Percentiles rank a stretch among this genome's conserved stretches.
phyloP scores from a whole-genome alignment of 2,113 vertebrate genomes.

The Opisthocomus hoazin region DNA sequence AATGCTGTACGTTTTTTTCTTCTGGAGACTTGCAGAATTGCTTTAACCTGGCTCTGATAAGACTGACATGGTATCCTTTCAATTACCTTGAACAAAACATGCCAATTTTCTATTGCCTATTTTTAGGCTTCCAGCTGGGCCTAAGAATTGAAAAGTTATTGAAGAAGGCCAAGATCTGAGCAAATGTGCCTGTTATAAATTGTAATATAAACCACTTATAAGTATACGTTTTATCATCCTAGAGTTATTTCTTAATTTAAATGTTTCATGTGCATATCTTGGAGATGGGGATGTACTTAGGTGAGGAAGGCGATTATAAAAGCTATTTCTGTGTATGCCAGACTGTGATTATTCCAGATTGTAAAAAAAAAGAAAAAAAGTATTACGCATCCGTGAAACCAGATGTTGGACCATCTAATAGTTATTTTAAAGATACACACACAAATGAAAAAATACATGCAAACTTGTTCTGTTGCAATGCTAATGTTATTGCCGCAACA shows the following conservation, averaged over 20 bases:
- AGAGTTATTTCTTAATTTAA: conserved; percentile 65
- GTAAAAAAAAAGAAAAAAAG: conserved; percentile 58
- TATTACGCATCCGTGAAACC: conserved; percentile 57
- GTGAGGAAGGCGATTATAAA: conserved; percentile 32
- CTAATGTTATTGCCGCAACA: background rate
- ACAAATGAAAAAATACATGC: background rate
- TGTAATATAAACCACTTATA: conserved; percentile 54
- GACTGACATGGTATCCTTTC: conserved; percentile 30
- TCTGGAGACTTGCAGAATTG: background rate
- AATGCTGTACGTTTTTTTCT: background rate
- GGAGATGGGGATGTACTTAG: conserved; percentile 46
- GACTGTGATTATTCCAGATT: conserved; percentile 53
- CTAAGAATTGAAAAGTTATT: conserved; percentile 63
- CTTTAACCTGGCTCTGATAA: conserved; percentile 14
- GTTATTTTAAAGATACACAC: background rate
- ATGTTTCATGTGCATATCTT: conserved; percentile 50
- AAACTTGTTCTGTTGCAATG: background rate
- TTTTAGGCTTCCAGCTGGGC: conserved; percentile 65
- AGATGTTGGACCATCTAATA: conserved; percentile 38
- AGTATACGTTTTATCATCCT: conserved; percentile 58
- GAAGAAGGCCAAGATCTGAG: conserved; percentile 61
- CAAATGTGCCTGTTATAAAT: conserved; percentile 48
- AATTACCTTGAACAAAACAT: conserved; percentile 54
- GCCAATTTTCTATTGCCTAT: conserved; percentile 57
- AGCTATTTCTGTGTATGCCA: conserved; percentile 53